These are phyloP conservation scores for Calycopis cecrops DNA, from an alignment of 1,140 invertebrate species.

Conservation along the genomic window DNA sequence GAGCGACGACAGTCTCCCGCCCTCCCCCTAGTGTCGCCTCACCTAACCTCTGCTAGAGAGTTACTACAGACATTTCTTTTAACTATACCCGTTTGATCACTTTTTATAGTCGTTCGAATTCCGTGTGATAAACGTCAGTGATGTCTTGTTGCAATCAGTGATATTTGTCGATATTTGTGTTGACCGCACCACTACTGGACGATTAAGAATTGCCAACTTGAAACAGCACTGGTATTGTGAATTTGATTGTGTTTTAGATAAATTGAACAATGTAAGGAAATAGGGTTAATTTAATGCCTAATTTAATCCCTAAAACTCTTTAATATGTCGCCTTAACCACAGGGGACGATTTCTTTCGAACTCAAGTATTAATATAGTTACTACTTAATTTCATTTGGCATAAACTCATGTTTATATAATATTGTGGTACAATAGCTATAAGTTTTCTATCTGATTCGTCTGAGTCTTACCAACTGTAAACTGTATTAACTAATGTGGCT, in stretches of 20 bases:
- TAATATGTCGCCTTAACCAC: slow-evolving; percentile 5
- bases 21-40: slow-evolving; percentile 78
- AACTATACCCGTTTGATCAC: slow-evolving; percentile 2
- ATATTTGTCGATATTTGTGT: slow-evolving; percentile 6
- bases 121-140: slow-evolving; percentile 6
- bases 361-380: slow-evolving; percentile 9
- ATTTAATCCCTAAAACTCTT: too few species aligned
- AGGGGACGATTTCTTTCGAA: background rate
- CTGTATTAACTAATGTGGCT: too few species aligned
- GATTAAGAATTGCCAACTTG: too few species aligned
- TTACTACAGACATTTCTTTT: slow-evolving; percentile 20
- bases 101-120: slow-evolving; percentile 6
- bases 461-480: too few species aligned
- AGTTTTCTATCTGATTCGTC: background rate
- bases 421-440: slow-evolving; percentile 6
- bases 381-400: background rate
- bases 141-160: slow-evolving; percentile 1
- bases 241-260: too few species aligned
- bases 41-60: slow-evolving; percentile 35
- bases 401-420: slow-evolving; percentile 1
- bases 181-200: background rate
- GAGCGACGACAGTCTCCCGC: slow-evolving; percentile 86
- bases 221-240: too few species aligned
- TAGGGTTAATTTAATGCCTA: too few species aligned
- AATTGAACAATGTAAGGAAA: too few species aligned